Base-by-base conservation (phyloP, 2,888 invertebrate genomes). In the Hirudinaria manillensis region DNA sequence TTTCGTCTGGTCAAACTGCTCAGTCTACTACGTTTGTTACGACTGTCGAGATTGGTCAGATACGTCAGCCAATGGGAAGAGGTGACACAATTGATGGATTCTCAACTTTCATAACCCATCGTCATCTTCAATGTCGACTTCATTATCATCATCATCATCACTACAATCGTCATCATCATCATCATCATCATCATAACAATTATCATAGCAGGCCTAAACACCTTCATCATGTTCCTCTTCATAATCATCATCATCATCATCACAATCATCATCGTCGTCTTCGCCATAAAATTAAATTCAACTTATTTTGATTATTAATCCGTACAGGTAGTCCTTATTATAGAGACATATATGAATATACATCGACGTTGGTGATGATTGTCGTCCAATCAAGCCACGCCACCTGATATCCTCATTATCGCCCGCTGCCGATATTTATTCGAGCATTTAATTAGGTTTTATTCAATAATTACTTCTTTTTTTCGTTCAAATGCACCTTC, bases 41-140 rank as follows among this genome's bases (percentile, higher is more conserved):
- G 97, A 82, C 90, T 98, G 81, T 97, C 96, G 83, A 90, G 97
- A 86, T 91, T 98, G 86, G 97, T 98, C 86, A 91, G 97, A 87
- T 98, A 98, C 88, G 95, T 98, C 84, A 95, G 95, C 86, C 97
- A 97, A 89, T 98, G 97, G 97, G 97, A 98, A 90, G 97, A 97
- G 92, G 97, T 98, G 45, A 7, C 13, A 45, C 13, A 72, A 4
- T n/a, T 27, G 13, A 61, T 61, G 6, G 3, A 24, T 61, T 27
- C 27, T 27, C 27, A 24, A 7, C n/a, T 16, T 61, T 61, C n/a
- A 61, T 61, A 27, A 27, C 13, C n/a, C 24, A 27, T 61, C n/a
- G 19, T 61, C n/a, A 27, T 27, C 21, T 61, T 7, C 24, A 24
- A 2, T 10, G n/a, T 27, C 19, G n/a, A 13, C 29, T 16, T 61